Conservation (phyloP, 2,888 invertebrate species). For the Stenolophus ochropezus region DNA sequence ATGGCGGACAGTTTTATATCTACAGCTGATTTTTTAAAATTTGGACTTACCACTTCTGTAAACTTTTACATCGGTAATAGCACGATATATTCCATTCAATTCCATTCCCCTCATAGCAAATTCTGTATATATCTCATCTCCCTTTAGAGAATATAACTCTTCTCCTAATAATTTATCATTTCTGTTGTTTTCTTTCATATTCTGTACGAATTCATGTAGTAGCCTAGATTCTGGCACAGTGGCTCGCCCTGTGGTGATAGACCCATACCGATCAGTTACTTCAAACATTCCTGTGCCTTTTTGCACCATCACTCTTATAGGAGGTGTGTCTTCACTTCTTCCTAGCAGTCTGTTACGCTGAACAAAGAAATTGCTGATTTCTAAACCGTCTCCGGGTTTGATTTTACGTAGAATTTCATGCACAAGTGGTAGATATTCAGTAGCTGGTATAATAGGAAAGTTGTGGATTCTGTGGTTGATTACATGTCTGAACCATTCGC, state of each 20-base stretch:
- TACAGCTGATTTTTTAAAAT: neutral
- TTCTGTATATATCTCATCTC: conserved; percentile 23
- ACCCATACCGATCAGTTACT: conserved; percentile 75
- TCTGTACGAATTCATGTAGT: conserved; percentile 67
- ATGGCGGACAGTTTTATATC: neutral
- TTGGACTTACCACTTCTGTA: neutral
- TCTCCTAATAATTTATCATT: neutral
- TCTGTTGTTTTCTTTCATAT: conserved; percentile 60
- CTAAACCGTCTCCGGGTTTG: neutral
- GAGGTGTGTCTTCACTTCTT: conserved; percentile 57
- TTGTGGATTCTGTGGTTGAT: conserved; percentile 70
- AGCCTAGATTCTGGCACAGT: conserved; percentile 68
- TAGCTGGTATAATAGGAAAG: conserved; percentile 68
- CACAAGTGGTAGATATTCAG: conserved; percentile 68
- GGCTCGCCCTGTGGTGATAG: conserved; percentile 78
- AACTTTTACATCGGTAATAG: neutral
- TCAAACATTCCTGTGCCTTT: conserved; percentile 72
- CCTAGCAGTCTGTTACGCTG: neutral
- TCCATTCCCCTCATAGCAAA: conserved; percentile 6
- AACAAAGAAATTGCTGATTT: neutral
- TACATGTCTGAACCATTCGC: conserved; percentile 71
- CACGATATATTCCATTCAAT: conserved; percentile 2
- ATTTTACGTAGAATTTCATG: neutral
- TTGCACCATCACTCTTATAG: conserved; percentile 71
- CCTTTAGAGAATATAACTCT: neutral